A percentile compares a stretch with the other conserved stretches of the same genome.
Evolutionary conservation across 1,140 invertebrate species (phyloP).

Genomic region (Brachionus calyciflorus): DNA sequence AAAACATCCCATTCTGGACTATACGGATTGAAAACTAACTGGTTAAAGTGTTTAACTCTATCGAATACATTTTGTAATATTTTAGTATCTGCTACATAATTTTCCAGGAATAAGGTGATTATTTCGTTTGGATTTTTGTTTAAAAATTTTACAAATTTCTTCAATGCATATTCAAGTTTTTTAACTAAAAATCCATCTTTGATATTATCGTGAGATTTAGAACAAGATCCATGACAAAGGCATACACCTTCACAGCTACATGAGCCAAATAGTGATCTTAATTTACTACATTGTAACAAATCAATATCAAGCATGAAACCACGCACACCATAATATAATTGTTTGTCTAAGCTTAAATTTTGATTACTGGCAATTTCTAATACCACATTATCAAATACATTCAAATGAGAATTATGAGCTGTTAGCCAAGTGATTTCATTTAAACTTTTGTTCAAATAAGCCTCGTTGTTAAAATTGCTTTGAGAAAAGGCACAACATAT

Average conservation of each 20-base stretch:
- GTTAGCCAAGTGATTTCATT: conserved; percentile 34
- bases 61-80: conserved; percentile 10
- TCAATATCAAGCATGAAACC: conserved; percentile 46
- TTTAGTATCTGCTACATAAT: conserved; percentile 29
- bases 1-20: conserved; percentile 33
- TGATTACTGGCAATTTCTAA: conserved; percentile 23
- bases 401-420: conserved; percentile 39
- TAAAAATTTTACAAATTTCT: conserved; percentile 25
- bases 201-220: background rate
- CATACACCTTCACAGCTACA: conserved; percentile 39
- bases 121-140: conserved; percentile 27
- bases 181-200: conserved; percentile 42
- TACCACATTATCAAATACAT: conserved; percentile 20
- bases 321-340: background rate
- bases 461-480: background rate
- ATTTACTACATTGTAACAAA: background rate
- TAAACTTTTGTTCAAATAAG: conserved; percentile 7
- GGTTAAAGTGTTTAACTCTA: conserved; percentile 1
- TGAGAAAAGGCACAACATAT: background rate
- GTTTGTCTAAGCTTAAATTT: conserved; percentile 20
- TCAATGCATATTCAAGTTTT: conserved; percentile 31
- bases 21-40: conserved; percentile 37
- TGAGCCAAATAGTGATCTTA: conserved; percentile 16
- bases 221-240: conserved; percentile 37
- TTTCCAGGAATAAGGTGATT: conserved; percentile 28